Conservation (phyloP, 2,888 invertebrate genomes). For the Amblyjoppa proteus region DNA sequence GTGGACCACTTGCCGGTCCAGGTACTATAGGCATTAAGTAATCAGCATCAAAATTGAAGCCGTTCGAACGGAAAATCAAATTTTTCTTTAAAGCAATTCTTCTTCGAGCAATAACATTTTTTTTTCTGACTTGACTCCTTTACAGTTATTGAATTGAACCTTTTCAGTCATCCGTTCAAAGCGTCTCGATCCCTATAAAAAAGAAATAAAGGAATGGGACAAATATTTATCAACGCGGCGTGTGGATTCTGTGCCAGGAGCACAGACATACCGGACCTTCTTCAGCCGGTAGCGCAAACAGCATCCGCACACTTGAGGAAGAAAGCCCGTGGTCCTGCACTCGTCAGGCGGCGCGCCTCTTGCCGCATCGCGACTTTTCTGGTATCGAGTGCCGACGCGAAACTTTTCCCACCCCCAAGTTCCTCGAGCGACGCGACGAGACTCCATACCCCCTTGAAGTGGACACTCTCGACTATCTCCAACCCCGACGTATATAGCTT, state of each 20-base stretch:
- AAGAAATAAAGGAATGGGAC: conserved; percentile 40
- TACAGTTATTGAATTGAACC: too few relatives aligned
- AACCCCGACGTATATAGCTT: not conserved
- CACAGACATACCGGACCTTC: conserved; percentile 54
- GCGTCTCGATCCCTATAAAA: conserved; percentile 17
- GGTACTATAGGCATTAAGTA: not conserved
- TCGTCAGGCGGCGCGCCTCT: conserved; percentile 43
- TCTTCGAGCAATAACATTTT: too few relatives aligned
- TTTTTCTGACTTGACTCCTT: too few relatives aligned
- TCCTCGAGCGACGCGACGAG: conserved; percentile 10
- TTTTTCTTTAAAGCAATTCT: too few relatives aligned
- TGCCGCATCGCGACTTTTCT: conserved; percentile 53
- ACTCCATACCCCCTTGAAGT: conserved; percentile 22
- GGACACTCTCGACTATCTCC: conserved; percentile 31
- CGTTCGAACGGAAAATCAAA: not conserved
- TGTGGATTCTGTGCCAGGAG: conserved; percentile 61
- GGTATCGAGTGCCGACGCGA: conserved; percentile 61
- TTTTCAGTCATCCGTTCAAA: not conserved
- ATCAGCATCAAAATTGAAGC: not conserved
- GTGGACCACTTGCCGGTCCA: not conserved
- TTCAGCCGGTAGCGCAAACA: conserved; percentile 61
- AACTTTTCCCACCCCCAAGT: conserved; percentile 42
- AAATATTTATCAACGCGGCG: conserved; percentile 54
- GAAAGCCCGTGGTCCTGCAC: conserved; percentile 49
- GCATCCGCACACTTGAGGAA: conserved; percentile 56